Conservation (phyloP, 2,888 invertebrate species). For the Chydorus sphaericus region DNA sequence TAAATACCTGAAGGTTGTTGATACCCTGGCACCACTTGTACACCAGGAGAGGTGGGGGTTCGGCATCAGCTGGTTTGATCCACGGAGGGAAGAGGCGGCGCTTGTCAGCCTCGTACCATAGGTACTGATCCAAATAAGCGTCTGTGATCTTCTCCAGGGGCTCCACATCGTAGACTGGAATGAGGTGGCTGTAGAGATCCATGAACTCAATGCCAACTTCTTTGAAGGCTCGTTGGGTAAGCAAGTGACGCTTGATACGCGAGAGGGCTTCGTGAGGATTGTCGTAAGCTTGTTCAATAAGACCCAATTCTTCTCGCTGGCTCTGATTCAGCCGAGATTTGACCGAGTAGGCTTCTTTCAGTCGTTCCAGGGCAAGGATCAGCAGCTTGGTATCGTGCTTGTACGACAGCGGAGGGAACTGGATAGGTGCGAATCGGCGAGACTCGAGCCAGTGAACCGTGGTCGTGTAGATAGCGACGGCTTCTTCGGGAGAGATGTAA, state of each 20-base stretch:
- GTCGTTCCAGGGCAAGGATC: conserved; percentile 85
- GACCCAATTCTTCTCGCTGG: conserved; percentile 92
- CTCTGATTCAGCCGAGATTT: conserved; percentile 96
- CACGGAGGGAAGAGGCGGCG: conserved; percentile 90
- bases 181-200: conserved; percentile 97
- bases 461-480: conserved; percentile 98
- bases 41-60: conserved; percentile 59
- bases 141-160: conserved; percentile 99
- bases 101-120: conserved; percentile 99
- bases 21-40: conserved; percentile 56
- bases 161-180: conserved; percentile 98
- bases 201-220: conserved; percentile 99
- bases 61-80: conserved; percentile 98
- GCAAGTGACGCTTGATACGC: conserved; percentile 94
- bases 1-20: conserved; percentile 51
- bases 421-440: conserved; percentile 94
- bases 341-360: conserved; percentile 96
- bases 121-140: conserved; percentile 96
- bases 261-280: conserved; percentile 99
- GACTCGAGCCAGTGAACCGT: conserved; percentile 99
- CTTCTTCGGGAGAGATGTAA: conserved; percentile 98
- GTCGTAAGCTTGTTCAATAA: conserved; percentile 99
- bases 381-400: conserved; percentile 98
- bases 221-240: conserved; percentile 96
- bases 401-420: conserved; percentile 97